These are phyloP conservation scores for Polyommatus icarus DNA, from an alignment of 2,888 invertebrate species.

Conservation along the genomic window DNA sequence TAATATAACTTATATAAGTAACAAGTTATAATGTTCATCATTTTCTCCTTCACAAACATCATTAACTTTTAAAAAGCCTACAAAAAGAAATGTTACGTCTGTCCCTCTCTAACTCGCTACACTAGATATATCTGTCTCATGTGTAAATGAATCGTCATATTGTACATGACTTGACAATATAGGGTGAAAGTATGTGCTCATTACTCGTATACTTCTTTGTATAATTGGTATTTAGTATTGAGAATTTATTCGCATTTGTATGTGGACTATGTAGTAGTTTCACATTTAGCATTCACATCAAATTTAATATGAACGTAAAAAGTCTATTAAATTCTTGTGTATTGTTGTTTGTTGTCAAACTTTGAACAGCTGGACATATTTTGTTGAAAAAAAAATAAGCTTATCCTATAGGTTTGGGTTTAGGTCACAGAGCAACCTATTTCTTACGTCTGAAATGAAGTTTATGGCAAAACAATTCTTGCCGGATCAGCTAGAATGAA, in stretches of 20 bases:
- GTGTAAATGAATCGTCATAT: slow-evolving; percentile 28
- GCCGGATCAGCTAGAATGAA: no score
- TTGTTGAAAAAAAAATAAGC: no score
- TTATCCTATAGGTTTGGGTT: no score
- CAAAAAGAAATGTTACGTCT: background rate
- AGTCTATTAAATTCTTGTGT: no score
- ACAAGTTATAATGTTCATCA: background rate
- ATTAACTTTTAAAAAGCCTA: slow-evolving; percentile 21
- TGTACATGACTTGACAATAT: slow-evolving; percentile 26
- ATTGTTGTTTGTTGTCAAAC: no score
- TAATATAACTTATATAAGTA: no score
- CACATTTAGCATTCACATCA: background rate
- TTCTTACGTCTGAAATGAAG: no score
- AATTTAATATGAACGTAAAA: no score
- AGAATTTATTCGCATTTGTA: background rate
- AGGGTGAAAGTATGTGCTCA: background rate
- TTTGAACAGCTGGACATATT: no score
- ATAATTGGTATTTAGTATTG: slow-evolving; percentile 9
- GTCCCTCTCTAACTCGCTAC: slow-evolving; percentile 7
- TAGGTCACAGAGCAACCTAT: no score
- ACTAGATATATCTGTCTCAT: slow-evolving; percentile 15
- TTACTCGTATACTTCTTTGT: background rate
- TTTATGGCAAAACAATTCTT: no score
- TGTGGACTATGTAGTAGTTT: background rate
- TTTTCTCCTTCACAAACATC: slow-evolving; percentile 10